Percentiles rank a stretch among this genome's conserved stretches.
Conservation (phyloP, 2,797 vertebrate genomes). For the Neostethus bicornis region DNA sequence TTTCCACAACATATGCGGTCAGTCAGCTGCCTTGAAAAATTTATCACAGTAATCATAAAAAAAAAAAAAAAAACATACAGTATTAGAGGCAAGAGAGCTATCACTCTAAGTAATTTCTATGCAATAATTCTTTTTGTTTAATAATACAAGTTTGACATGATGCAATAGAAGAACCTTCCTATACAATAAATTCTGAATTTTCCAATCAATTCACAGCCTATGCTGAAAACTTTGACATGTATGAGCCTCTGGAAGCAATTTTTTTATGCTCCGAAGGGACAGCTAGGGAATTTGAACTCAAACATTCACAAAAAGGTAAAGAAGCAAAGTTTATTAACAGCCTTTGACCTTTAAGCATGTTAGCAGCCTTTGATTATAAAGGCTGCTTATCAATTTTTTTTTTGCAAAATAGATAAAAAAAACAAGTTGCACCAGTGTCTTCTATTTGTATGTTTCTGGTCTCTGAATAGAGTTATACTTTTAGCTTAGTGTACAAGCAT, state of each 20-base stretch:
- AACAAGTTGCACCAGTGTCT: slow-evolving; percentile 3
- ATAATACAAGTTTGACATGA: not conserved
- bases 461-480: not conserved
- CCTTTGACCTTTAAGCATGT: slow-evolving; percentile 36
- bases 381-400: too few relatives aligned
- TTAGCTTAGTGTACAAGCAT: not conserved
- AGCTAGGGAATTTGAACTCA: slow-evolving; percentile 4
- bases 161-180: not conserved
- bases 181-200: slow-evolving; percentile 13
- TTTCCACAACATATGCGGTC: not conserved
- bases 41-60: not conserved
- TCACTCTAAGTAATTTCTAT: not conserved
- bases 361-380: slow-evolving; percentile 50
- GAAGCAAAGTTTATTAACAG: slow-evolving; percentile 6
- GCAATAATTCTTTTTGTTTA: not conserved
- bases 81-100: too few relatives aligned
- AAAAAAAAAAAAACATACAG: not conserved
- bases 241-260: slow-evolving; percentile 4
- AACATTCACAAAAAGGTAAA: slow-evolving; percentile 4
- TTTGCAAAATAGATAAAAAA: slow-evolving; percentile 51
- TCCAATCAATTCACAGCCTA: slow-evolving; percentile 16
- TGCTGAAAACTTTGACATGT: not conserved
- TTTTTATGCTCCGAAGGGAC: slow-evolving; percentile 19
- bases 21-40: not conserved
- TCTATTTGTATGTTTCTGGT: slow-evolving; percentile 13